These are phyloP conservation scores for Archaeoteleia sp. DNA, from an alignment of 2,888 invertebrate genomes.

Conservation along the genomic window DNA sequence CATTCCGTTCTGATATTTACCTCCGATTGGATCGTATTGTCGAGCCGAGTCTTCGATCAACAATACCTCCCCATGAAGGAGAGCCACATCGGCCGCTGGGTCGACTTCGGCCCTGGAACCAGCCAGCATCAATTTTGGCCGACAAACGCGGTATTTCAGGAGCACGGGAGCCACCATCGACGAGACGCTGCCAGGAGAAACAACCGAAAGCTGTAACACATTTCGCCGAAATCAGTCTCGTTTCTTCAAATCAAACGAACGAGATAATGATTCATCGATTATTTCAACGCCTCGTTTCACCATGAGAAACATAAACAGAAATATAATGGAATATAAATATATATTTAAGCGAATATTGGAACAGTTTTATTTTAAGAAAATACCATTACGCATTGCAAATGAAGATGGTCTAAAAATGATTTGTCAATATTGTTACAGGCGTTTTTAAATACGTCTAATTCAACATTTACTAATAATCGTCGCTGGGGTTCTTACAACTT, in stretches of 20 bases:
- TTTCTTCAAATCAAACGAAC: too few relatives aligned
- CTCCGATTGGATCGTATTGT: constrained; percentile 77
- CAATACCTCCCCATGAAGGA: constrained; percentile 80
- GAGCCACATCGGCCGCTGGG: constrained; percentile 77
- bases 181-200: constrained; percentile 69
- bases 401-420: too few relatives aligned
- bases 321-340: too few relatives aligned
- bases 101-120: constrained; percentile 81
- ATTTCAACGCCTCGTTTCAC: too few relatives aligned
- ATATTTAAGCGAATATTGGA: too few relatives aligned
- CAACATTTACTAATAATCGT: background rate
- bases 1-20: constrained; percentile 59
- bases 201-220: constrained; percentile 65
- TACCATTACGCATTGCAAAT: too few relatives aligned
- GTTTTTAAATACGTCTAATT: constrained; percentile 9
- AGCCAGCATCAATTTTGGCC: constrained; percentile 78
- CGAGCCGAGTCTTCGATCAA: constrained; percentile 79
- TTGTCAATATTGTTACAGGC: too few relatives aligned
- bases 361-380: too few relatives aligned
- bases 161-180: constrained; percentile 70
- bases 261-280: too few relatives aligned
- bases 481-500: too few relatives aligned
- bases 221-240: too few relatives aligned
- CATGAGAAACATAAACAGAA: too few relatives aligned
- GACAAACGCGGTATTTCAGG: constrained; percentile 70